Evolutionary conservation across 2,888 invertebrate genomes (phyloP), one percentile per base, ranked within the genome.

Genomic region (Drosophila antonietae): DNA sequence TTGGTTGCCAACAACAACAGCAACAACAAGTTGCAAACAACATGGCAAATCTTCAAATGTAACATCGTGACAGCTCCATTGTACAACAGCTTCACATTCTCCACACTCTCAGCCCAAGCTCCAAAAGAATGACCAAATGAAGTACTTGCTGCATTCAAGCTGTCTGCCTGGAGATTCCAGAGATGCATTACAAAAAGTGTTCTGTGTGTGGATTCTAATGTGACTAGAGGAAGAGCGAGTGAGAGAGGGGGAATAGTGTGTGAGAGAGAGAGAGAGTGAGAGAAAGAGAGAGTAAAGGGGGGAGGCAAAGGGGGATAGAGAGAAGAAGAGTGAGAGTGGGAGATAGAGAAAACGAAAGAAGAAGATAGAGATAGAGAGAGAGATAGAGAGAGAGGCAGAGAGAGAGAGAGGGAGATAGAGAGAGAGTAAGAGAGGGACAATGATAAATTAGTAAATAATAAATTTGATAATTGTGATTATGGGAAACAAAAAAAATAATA

Each of bases 1-100:
- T 51, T 61, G 62, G 53, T 39, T 31, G 44, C 57, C 64, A 55
- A 59, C 62, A 73, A 65, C n/a, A n/a, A 8, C 47, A n/a, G 1
- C 8, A 28, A 47, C 9, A 49, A 31, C 31, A 12, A 12, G 31
- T 5, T 6, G 31, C 49, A 57, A 75, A 59, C 76, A 74, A 72
- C 73, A 58, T 41, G 49, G 65, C 69, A 81, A 69, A 73, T 72
- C 69, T 70, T 68, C 51, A 68, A 73, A 58, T 73, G 68, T 35
- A 62, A 52, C 73, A 64, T 57, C 74, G 59, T 77, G 80, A 80
- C 79, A 80, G 80, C 69, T 65, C 47, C 69, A 73, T 65, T 71
- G 37, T 37, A 14, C 31, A 12, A 14, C 31, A n/a, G 49, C 37
- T 10, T 20, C 58, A 41, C 28, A 28, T 18, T 33, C 37, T 6